Conservation (phyloP, 2,113 vertebrate species). For the Phyllopteryx taeniolatus region DNA sequence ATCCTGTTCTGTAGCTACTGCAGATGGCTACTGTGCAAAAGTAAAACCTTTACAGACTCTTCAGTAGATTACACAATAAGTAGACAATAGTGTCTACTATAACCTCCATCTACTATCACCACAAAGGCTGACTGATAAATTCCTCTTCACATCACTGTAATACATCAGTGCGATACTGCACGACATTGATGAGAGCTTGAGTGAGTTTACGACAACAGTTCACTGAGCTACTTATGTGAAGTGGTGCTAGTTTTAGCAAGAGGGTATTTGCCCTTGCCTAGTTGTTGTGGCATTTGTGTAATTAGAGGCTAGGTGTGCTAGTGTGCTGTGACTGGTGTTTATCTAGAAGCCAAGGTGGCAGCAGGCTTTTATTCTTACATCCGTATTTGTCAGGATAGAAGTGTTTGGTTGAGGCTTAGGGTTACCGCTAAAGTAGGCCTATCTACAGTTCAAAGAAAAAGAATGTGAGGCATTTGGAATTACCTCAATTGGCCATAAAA, state of each 20-base stretch:
- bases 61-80: not conserved
- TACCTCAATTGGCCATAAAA: not conserved
- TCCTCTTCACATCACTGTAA: constrained; percentile 1
- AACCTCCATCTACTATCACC: too few relatives aligned
- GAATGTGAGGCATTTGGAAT: not conserved
- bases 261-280: not conserved
- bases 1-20: not conserved
- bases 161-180: not conserved
- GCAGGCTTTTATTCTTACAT: not conserved
- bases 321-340: not conserved
- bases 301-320: constrained; percentile 2
- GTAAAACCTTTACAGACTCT: not conserved
- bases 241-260: not conserved
- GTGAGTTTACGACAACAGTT: not conserved
- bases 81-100: too few relatives aligned
- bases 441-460: not conserved
- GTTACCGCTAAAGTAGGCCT: not conserved
- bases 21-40: not conserved
- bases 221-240: not conserved
- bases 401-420: not conserved
- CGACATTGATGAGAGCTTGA: not conserved
- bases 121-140: constrained; percentile 6
- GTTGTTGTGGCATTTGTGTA: constrained; percentile 1
- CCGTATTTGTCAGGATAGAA: not conserved
- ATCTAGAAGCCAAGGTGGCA: not conserved